Conservation (phyloP, 1,140 invertebrate species). For the Coelopa frigida region DNA sequence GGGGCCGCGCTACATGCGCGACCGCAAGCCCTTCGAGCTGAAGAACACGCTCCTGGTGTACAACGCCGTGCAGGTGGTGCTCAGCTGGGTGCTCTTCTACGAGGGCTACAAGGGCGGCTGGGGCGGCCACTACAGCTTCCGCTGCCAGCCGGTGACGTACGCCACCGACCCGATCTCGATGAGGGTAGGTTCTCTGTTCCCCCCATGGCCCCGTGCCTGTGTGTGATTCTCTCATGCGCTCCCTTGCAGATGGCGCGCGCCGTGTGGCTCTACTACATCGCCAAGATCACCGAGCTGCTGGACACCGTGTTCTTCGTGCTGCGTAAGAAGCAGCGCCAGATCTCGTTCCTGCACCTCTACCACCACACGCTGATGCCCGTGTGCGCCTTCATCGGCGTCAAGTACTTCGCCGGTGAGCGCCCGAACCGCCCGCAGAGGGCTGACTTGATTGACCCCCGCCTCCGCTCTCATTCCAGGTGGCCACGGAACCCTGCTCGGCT, state of each 20-base stretch:
- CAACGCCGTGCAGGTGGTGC: constrained; percentile 68
- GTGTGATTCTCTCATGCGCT: background rate
- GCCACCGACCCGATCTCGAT: constrained; percentile 62
- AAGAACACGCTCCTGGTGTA: constrained; percentile 70
- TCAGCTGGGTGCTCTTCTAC: constrained; percentile 64
- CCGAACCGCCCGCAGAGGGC: no score
- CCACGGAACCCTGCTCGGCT: constrained; percentile 69
- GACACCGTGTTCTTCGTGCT: constrained; percentile 77
- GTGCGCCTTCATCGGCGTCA: constrained; percentile 77
- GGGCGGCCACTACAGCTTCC: constrained; percentile 66
- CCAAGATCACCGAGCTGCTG: constrained; percentile 57
- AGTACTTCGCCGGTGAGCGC: constrained; percentile 57
- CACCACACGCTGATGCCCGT: constrained; percentile 67
- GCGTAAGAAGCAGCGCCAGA: constrained; percentile 69
- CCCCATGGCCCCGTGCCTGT: background rate
- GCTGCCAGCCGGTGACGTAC: constrained; percentile 79
- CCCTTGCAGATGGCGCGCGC: constrained; percentile 53
- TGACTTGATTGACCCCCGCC: no score
- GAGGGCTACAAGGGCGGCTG: constrained; percentile 60
- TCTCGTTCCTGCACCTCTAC: constrained; percentile 69
- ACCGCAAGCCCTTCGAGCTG: constrained; percentile 74
- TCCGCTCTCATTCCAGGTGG: constrained; percentile 56
- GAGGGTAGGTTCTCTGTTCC: constrained; percentile 64
- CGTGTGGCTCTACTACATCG: constrained; percentile 57
- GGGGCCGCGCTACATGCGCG: constrained; percentile 77